Conservation (phyloP, 2,888 invertebrate genomes). For the Coenonympha arcania region DNA sequence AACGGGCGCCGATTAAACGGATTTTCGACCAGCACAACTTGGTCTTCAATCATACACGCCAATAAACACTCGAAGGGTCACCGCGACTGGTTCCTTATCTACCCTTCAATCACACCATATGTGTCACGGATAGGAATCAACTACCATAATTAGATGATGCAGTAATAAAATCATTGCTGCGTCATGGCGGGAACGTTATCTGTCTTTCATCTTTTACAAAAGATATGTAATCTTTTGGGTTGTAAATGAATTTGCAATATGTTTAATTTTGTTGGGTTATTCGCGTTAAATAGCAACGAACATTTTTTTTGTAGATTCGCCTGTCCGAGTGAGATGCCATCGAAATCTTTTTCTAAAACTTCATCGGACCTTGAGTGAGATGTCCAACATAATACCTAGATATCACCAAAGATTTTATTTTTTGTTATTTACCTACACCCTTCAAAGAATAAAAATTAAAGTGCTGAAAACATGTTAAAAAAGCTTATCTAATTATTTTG, state of each 20-base stretch:
- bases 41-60: constrained; percentile 4
- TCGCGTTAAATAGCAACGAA: not conserved
- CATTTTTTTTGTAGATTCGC: not conserved
- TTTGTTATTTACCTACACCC: no score
- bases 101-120: constrained; percentile 47
- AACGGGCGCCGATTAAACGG: constrained; percentile 19
- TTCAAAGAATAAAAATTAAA: no score
- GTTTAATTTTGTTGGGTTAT: not conserved
- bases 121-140: constrained; percentile 54
- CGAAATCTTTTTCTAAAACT: no score
- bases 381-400: no score
- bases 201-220: constrained; percentile 32
- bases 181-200: constrained; percentile 44
- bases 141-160: constrained; percentile 63
- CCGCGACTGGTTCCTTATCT: constrained; percentile 37
- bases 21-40: constrained; percentile 16
- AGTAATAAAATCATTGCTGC: constrained; percentile 63
- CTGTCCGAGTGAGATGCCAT: no score
- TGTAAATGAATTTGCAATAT: constrained; percentile 26
- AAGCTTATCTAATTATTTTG: no score
- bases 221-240: constrained; percentile 17
- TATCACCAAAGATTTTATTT: no score
- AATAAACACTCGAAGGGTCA: constrained; percentile 17
- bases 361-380: no score
- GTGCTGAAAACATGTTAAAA: no score